Base-by-base conservation (phyloP, 1,140 invertebrate genomes). In the Andrena cerasifolii region DNA sequence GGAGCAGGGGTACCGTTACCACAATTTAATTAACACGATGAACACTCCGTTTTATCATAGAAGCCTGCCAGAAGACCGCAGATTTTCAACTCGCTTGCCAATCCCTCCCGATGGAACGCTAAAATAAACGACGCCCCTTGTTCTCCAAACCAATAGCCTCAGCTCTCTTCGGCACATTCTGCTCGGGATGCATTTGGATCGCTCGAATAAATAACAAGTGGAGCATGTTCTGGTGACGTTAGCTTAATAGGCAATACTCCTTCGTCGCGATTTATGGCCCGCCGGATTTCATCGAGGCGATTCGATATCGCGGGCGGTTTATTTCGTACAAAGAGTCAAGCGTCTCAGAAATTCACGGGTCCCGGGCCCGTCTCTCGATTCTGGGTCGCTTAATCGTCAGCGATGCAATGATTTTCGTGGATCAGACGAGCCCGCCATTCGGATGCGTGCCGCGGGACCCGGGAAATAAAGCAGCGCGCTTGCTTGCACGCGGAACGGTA, bases 401-500 rank as follows among this genome's bases (percentile, higher is more conserved):
- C 24, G 36, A n/a, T 70, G 67, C 26, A 51, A 72, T 72, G 61
- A 72, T 72, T 61, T 43, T 33, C 28, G 0, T 6, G 7, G 54
- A 49, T 51, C 10, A 40, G n/a, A n/a, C n/a, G n/a, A n/a, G 68
- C 49, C n/a, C 56, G 40, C 31, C 24, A 70, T 79, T 31, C 16
- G n/a, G n/a, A n/a, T n/a, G 76, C 51, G 71, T 79, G 82, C 47
- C 47, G 77, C 45, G 73, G n/a, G n/a, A n/a, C n/a, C n/a, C n/a
- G n/a, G n/a, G 68, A 85, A 84, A 82, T 82, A 80, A 87, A 82
- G 63, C 58, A 47, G 24, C n/a, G 8, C 7, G 33, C 36, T 12
- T 8, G n/a, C 2, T 8, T 7, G 21, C 26, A 21, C 74, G 51
- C 62, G 78, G 58, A 51, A 65, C 58, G 66, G 21, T 66, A 70